Percentiles rank a stretch among this genome's conserved stretches.
These are phyloP conservation scores for Perca schrenkii DNA, from an alignment of 2,113 vertebrate species.

Conservation along the genomic window DNA sequence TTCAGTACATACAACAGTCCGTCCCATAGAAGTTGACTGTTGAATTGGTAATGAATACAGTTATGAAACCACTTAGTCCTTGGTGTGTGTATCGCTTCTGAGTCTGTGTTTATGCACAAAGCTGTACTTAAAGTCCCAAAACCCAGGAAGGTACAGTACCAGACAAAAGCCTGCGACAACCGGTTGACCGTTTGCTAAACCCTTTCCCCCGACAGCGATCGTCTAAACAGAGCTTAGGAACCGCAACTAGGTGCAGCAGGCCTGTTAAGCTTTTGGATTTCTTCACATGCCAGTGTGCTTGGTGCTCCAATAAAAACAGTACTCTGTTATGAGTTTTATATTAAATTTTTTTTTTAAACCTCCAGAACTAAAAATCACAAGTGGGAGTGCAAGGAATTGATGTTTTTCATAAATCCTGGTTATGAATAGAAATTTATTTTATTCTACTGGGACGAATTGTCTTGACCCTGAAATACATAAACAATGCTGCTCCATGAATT, in stretches of 20 bases:
- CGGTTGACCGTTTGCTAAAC: neutral
- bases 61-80: slow-evolving; percentile 17
- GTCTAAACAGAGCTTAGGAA: slow-evolving; percentile 3
- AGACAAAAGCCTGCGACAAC: slow-evolving; percentile 1
- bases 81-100: neutral
- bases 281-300: neutral
- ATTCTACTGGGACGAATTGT: neutral
- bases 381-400: neutral
- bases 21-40: slow-evolving; percentile 15
- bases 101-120: neutral
- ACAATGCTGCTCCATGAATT: neutral
- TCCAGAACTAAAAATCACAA: neutral
- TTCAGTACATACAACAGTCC: neutral
- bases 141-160: neutral
- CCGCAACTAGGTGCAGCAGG: neutral
- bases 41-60: slow-evolving; percentile 54
- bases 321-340: neutral
- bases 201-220: neutral
- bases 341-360: neutral
- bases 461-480: neutral
- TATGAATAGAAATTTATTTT: neutral
- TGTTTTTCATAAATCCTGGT: neutral
- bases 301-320: neutral
- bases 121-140: neutral
- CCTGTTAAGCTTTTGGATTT: neutral